Percentiles rank a stretch among this genome's conserved stretches.
Evolutionary conservation across 2,888 invertebrate species (phyloP).

Genomic region (Ischnus inquisitorius): DNA sequence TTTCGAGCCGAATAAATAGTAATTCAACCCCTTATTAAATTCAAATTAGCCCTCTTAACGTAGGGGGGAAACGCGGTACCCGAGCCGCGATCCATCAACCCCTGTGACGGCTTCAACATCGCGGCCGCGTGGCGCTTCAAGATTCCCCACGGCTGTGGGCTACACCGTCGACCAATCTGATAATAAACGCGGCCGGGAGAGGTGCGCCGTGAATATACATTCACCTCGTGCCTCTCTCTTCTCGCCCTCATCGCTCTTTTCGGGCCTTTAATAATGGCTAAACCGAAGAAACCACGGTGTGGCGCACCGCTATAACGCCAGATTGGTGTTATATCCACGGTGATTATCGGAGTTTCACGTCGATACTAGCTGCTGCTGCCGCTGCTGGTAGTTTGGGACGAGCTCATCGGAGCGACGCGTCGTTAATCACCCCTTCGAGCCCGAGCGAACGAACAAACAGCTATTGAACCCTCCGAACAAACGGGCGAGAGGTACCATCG

Average conservation of each 20-base stretch:
- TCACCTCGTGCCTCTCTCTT: slow-evolving; percentile 59
- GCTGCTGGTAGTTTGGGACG: slow-evolving; percentile 33
- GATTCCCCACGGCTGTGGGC: slow-evolving; percentile 76
- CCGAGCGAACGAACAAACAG: slow-evolving; percentile 63
- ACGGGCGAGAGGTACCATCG: slow-evolving; percentile 28
- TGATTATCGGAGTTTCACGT: slow-evolving; percentile 65
- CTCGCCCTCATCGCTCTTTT: slow-evolving; percentile 39
- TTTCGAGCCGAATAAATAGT: slow-evolving; percentile 70
- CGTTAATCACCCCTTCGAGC: slow-evolving; percentile 67
- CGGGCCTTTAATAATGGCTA: slow-evolving; percentile 53
- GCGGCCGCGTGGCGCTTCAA: slow-evolving; percentile 75
- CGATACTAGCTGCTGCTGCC: slow-evolving; percentile 53
- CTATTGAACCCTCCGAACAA: slow-evolving; percentile 63
- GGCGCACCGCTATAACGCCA: slow-evolving; percentile 48
- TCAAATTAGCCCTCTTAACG: slow-evolving; percentile 77
- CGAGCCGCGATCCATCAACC: slow-evolving; percentile 81
- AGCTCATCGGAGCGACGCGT: slow-evolving; percentile 58
- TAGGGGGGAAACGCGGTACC: slow-evolving; percentile 44
- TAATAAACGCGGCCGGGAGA: slow-evolving; percentile 77
- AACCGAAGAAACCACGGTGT: slow-evolving; percentile 45
- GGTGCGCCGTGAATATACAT: slow-evolving; percentile 81
- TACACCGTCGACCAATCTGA: slow-evolving; percentile 79
- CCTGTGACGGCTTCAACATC: slow-evolving; percentile 82
- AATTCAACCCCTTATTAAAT: slow-evolving; percentile 82
- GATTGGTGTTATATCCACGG: slow-evolving; percentile 63